Base-by-base conservation (phyloP, 2,797 vertebrate genomes). In the Lemur catta region DNA sequence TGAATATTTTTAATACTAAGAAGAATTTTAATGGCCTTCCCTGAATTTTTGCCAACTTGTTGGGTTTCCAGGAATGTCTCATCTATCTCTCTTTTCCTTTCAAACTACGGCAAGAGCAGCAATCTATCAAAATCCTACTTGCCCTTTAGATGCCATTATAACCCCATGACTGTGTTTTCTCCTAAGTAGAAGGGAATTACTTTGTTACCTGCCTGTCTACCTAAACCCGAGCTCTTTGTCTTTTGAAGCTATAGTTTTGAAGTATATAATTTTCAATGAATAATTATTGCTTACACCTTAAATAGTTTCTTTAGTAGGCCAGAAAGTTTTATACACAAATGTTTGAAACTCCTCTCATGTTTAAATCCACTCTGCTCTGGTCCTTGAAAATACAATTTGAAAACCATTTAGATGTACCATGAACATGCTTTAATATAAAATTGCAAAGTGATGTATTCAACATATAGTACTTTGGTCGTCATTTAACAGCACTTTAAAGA, bases 1-100 rank as follows among this genome's bases (percentile, higher is more conserved):
- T 28, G 10, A 93, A 76, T 59, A 93, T 63, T 93, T 94, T 94
- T 69, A 65, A 93, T 89, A 75, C 55, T 74, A 87, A 72, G 17
- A 55, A 61, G 2, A 46, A 7, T 35, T n/a, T 38, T 61, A 38
- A 55, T 46, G 24, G 0, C 12, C 33, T 55, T 87, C 22, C 28
- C 6, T 52, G 17, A 87, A 46, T 50, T 14, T 81, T 48, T 93
- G 20, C 22, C 38, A 63, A 28, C 0, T 57, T 76, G n/a, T 43
- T 69, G 12, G 5, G 38, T 81, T 97, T 57, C 80, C n/a, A 33
- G 48, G 10, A 88, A 81, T 52, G 10, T 5, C 0, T 28, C 26
- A 26, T 43, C 63, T 76, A 6, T 74, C 38, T 41, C 17, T 65
- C 17, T 86, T 22, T 92, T 81, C 67, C 41, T 96, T 92, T 79